These are phyloP conservation scores for Smittia sp. DNA, from an alignment of 2,888 invertebrate species.

Conservation along the genomic window DNA sequence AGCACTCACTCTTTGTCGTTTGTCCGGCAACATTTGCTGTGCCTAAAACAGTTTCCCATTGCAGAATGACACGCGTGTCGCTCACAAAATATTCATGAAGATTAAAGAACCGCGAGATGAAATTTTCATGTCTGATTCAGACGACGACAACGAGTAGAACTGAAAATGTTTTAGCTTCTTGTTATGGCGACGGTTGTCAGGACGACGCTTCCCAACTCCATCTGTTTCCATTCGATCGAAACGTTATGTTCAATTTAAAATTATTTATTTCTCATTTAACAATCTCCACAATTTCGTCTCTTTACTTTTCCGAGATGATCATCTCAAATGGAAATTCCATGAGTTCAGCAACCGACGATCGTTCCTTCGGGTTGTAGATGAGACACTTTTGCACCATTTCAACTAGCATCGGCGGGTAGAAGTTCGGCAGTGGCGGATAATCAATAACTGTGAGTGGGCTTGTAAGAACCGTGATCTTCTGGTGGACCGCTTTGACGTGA, in stretches of 20 bases:
- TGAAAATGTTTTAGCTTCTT: background rate
- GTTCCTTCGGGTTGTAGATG: conserved; percentile 51
- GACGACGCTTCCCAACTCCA: background rate
- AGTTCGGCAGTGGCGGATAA: conserved; percentile 62
- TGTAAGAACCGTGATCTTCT: conserved; percentile 75
- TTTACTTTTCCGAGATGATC: conserved; percentile 48
- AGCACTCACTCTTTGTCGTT: conserved; percentile 3
- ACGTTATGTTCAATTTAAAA: too few species aligned
- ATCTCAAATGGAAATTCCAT: conserved; percentile 53
- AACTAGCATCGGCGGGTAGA: conserved; percentile 53
- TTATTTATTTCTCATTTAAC: background rate
- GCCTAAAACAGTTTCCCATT: background rate
- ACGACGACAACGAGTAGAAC: background rate
- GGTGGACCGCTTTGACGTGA: conserved; percentile 67
- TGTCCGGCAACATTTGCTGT: background rate
- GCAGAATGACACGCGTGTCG: too few species aligned
- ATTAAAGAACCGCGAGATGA: background rate
- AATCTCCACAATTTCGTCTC: too few species aligned
- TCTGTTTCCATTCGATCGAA: too few species aligned
- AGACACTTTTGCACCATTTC: conserved; percentile 52
- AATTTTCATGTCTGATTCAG: background rate
- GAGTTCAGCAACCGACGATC: conserved; percentile 51
- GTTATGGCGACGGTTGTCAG: background rate
- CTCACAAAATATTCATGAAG: background rate
- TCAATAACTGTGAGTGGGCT: conserved; percentile 70